phyloP scores from a whole-genome alignment of 2,113 vertebrate species.

The Spheniscus mendiculus region DNA sequence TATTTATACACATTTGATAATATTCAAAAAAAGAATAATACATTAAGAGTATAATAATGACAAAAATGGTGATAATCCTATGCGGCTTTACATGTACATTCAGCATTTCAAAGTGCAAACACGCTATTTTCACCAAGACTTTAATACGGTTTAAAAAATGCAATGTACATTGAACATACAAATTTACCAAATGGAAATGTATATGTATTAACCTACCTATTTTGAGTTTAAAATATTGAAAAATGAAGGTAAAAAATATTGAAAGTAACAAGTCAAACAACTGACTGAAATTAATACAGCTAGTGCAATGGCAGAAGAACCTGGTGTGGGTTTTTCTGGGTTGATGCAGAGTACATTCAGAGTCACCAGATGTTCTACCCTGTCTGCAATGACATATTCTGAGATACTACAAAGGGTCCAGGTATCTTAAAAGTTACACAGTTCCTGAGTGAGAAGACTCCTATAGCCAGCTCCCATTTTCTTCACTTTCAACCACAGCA shows the following conservation, averaged over 20 bases:
- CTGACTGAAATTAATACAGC: neutral
- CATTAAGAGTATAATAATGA: neutral
- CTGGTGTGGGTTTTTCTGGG: neutral
- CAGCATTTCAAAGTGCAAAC: neutral
- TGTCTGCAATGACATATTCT: neutral
- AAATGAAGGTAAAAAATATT: neutral
- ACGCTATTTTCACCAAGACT: neutral
- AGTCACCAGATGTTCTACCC: neutral
- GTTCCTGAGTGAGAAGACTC: neutral
- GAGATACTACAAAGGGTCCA: neutral
- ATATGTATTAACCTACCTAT: neutral
- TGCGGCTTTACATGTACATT: neutral
- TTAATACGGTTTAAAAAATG: neutral
- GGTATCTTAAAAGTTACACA: neutral
- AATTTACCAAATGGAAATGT: neutral
- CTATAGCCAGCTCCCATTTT: neutral
- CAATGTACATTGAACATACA: neutral
- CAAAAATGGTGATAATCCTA: neutral
- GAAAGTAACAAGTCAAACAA: neutral
- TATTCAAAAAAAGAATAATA: neutral
- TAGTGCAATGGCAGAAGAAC: neutral
- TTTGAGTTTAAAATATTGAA: neutral
- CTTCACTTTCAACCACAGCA: neutral
- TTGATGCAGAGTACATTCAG: neutral
- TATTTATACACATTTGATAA: neutral